Evolutionary conservation across 2,113 vertebrate genomes (phyloP).

Genomic region (Pachypanchax playfairii): DNA sequence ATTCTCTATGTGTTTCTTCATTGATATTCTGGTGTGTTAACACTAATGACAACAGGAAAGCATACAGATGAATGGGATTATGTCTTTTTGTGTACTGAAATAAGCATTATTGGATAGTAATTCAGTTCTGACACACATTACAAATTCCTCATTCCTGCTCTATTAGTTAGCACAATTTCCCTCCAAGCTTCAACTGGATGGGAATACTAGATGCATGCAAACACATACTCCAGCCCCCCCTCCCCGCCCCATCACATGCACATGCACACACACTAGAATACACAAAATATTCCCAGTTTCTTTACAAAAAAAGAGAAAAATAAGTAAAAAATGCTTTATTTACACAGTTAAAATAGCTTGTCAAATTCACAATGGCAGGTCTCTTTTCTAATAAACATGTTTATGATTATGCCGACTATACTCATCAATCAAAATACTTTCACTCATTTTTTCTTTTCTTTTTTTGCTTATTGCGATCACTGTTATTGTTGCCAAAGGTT

Average conservation of each 20-base stretch:
- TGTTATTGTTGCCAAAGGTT: constrained; percentile 70
- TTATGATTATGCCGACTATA: constrained; percentile 25
- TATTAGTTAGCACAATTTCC: constrained; percentile 62
- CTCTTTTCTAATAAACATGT: constrained; percentile 34
- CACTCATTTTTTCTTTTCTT: constrained; percentile 72
- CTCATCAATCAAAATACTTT: constrained; percentile 71
- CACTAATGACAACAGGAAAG: constrained; percentile 48
- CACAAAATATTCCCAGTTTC: background rate
- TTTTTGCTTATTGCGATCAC: constrained; percentile 70
- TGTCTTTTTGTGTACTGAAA: constrained; percentile 65
- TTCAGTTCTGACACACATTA: constrained; percentile 67
- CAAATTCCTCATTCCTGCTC: constrained; percentile 64
- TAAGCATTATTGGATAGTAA: constrained; percentile 72
- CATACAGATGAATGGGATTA: constrained; percentile 67
- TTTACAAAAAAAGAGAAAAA: constrained; percentile 24
- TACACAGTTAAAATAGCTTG: constrained; percentile 40
- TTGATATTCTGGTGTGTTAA: constrained; percentile 57
- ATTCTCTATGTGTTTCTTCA: constrained; percentile 55
- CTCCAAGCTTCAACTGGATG: constrained; percentile 42
- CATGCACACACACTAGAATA: constrained; percentile 10
- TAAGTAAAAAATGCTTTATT: constrained; percentile 23
- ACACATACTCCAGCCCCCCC: constrained; percentile 1
- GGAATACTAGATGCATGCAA: constrained; percentile 27
- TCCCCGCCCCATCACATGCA: constrained; percentile 11
- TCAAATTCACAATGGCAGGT: constrained; percentile 43